Evolutionary conservation across 2,888 invertebrate genomes (phyloP).

Genomic region (Ennomos erosarius): DNA sequence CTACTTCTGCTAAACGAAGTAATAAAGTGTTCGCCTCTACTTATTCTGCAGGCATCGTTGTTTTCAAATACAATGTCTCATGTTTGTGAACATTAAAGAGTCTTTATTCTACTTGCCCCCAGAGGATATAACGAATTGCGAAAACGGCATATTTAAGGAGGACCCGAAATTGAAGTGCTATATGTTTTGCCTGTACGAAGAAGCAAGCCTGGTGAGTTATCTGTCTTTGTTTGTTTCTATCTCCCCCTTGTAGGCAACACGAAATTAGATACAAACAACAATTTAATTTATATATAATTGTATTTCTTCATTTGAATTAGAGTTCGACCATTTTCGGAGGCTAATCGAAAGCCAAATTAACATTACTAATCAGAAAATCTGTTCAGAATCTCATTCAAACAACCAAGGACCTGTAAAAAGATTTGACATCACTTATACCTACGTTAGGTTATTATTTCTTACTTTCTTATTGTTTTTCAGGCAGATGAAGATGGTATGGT

Average conservation of each 20-base stretch:
- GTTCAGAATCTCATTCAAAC: too few relatives aligned
- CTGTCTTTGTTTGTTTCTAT: slow-evolving; percentile 65
- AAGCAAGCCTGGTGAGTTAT: slow-evolving; percentile 80
- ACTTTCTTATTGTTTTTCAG: slow-evolving; percentile 44
- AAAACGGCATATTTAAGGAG: slow-evolving; percentile 84
- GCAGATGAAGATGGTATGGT: slow-evolving; percentile 72
- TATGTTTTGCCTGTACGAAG: slow-evolving; percentile 83
- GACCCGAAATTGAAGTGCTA: slow-evolving; percentile 83
- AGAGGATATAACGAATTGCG: slow-evolving; percentile 84
- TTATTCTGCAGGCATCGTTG: slow-evolving; percentile 40
- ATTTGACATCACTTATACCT: too few relatives aligned
- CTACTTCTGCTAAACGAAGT: background rate
- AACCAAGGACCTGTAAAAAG: too few relatives aligned
- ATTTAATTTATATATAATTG: slow-evolving; percentile 67
- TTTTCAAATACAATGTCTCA: slow-evolving; percentile 62
- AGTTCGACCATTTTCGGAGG: slow-evolving; percentile 26
- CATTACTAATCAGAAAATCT: slow-evolving; percentile 10
- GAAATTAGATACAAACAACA: slow-evolving; percentile 65
- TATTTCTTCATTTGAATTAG: slow-evolving; percentile 55
- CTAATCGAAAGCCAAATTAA: slow-evolving; percentile 10
- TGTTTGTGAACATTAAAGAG: slow-evolving; percentile 72
- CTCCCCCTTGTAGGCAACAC: slow-evolving; percentile 53
- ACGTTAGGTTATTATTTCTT: too few relatives aligned
- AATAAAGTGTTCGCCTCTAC: slow-evolving; percentile 14
- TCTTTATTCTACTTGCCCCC: slow-evolving; percentile 77